phyloP scores from a whole-genome alignment of 2,888 invertebrate genomes.

The Pyralis farinalis region DNA sequence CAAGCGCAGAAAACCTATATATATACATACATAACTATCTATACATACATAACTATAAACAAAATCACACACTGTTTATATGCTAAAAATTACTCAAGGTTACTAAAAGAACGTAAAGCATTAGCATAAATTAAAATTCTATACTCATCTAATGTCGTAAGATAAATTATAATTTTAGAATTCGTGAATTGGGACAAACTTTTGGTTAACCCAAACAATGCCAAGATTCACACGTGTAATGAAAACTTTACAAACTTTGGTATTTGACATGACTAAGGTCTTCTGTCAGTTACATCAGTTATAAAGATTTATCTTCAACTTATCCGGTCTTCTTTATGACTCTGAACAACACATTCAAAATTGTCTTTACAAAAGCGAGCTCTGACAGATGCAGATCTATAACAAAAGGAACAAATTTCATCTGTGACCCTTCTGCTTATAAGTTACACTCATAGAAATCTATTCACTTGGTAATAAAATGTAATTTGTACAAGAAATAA shows the following conservation, averaged over 20 bases:
- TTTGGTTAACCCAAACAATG: constrained; percentile 8
- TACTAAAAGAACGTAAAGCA: constrained; percentile 8
- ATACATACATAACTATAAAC: constrained; percentile 21
- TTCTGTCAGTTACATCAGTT: constrained; percentile 23
- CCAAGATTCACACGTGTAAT: background rate
- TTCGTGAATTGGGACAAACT: background rate
- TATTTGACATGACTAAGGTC: constrained; percentile 19
- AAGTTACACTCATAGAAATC: constrained; percentile 22
- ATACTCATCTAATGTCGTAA: background rate
- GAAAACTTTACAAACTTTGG: constrained; percentile 15
- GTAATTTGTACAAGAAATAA: background rate
- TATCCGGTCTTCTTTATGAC: constrained; percentile 17
- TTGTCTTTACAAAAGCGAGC: constrained; percentile 31
- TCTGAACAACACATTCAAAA: constrained; percentile 26
- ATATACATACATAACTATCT: too few relatives aligned
- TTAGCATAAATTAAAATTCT: constrained; percentile 2
- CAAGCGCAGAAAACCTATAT: constrained; percentile 23
- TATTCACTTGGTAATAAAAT: constrained; percentile 21
- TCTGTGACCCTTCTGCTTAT: constrained; percentile 23
- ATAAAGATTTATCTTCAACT: constrained; percentile 26
- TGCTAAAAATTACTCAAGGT: constrained; percentile 7
- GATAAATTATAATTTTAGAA: constrained; percentile 1
- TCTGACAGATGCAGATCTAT: constrained; percentile 32
- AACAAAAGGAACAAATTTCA: constrained; percentile 36
- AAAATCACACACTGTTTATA: constrained; percentile 14